Evolutionary conservation across 1,140 invertebrate species (phyloP).

Genomic region (Eurosta solidaginis): DNA sequence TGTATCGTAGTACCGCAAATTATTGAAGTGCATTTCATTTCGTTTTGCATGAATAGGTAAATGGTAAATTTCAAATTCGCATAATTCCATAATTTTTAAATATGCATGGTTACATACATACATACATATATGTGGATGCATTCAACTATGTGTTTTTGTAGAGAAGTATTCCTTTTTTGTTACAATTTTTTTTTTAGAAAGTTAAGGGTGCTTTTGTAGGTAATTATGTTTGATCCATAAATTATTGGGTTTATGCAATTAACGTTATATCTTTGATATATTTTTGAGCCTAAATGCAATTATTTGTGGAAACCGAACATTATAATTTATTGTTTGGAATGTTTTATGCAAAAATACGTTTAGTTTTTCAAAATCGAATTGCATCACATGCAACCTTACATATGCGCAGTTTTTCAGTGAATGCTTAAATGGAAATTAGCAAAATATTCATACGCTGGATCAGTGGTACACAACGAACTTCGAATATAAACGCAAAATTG

Average conservation of each 20-base stretch:
- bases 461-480: too few relatives aligned
- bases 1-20: background rate
- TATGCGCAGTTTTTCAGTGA: too few relatives aligned
- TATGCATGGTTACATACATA: too few relatives aligned
- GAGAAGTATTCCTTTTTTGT: background rate
- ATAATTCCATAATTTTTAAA: too few relatives aligned
- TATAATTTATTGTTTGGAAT: background rate
- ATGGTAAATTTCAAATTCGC: too few relatives aligned
- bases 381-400: background rate
- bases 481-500: too few relatives aligned
- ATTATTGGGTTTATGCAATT: constrained; percentile 25
- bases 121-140: background rate
- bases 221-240: background rate
- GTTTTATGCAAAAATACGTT: background rate
- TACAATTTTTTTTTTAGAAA: background rate
- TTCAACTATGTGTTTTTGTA: background rate
- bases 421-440: too few relatives aligned
- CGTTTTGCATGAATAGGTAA: constrained; percentile 22
- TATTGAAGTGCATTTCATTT: background rate
- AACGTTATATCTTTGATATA: background rate
- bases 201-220: background rate
- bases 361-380: background rate
- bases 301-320: constrained; percentile 18
- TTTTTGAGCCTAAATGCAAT: constrained; percentile 4
- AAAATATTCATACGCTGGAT: too few relatives aligned